Percentiles rank a stretch among this genome's conserved stretches.
These are phyloP conservation scores for Spatula clypeata DNA, from an alignment of 2,797 vertebrate species.

Conservation along the genomic window DNA sequence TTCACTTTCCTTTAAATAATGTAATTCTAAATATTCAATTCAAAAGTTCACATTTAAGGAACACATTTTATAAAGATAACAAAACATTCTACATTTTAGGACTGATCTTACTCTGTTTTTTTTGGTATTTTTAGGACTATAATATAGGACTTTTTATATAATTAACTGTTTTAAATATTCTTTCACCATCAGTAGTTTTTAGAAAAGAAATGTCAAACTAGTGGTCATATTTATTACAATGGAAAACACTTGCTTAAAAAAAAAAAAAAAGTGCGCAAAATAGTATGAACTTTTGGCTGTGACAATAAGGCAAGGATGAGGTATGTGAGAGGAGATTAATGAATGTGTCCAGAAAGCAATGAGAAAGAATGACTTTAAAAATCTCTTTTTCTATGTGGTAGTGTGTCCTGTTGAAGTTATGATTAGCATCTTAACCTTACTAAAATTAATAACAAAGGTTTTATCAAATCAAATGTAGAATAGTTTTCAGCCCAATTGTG, in stretches of 20 bases:
- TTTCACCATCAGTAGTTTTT: neutral
- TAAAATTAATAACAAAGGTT: neutral
- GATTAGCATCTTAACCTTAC: neutral
- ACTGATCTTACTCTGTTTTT: neutral
- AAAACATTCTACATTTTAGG: neutral
- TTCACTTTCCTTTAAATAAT: neutral
- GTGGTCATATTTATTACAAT: neutral
- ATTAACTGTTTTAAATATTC: neutral
- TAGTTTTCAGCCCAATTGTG: neutral
- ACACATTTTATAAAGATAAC: neutral
- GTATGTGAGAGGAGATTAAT: neutral
- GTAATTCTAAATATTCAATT: neutral
- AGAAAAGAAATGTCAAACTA: neutral
- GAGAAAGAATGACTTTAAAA: neutral
- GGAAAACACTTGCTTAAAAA: neutral
- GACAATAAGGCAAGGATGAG: neutral
- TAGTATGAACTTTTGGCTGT: neutral
- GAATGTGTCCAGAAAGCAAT: neutral
- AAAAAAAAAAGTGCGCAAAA: neutral
- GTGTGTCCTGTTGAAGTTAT: neutral
- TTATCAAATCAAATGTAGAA: neutral
- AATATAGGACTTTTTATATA: neutral
- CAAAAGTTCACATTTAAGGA: neutral
- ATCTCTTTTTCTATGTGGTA: neutral
- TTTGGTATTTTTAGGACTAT: neutral